Evolutionary conservation across 1,140 invertebrate species (phyloP), one percentile per base, ranked within the genome.

Genomic region (Trichonephila clavipes): DNA sequence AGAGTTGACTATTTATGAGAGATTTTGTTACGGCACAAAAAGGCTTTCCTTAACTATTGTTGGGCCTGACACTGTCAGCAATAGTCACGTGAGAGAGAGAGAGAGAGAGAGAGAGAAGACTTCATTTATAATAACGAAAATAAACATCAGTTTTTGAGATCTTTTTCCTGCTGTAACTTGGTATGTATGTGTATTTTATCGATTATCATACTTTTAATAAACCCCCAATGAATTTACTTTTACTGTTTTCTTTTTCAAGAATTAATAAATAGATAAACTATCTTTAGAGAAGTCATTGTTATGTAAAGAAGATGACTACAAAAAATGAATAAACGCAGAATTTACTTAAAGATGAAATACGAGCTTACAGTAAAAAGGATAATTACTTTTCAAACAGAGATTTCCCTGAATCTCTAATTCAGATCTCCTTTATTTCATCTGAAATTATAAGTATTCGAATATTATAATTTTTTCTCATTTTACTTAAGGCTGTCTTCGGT

Each of bases 21-120:
- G 44, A 85, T 85, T 85, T 85, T 85, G 82, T 85, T 85, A 59
- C 82, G n/a, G n/a, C n/a, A 58, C 44, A 85, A 85, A 85, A 85
- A 51, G 8, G 24, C 44, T 1, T 24, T 85, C 19, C n/a, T 51
- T 19, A n/a, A 24, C 44, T 85, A 59, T 85, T 85, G 82, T 85
- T 59, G 58, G 12, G 21, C 21, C 21, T 59, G 82, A 59, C 44
- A 58, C 82, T 85, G 51, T 85, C 82, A 85, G 19, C 82, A 58
- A 85, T n/a, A 24, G 14, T 14, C 82, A 58, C 82, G 82, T n/a
- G n/a, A n/a, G n/a, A n/a, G n/a, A n/a, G n/a, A n/a, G n/a, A n/a
- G n/a, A n/a, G n/a, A n/a, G n/a, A n/a, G n/a, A n/a, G n/a, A n/a
- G n/a, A 85, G 82, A 28, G 21, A 59, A 51, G 82, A 85, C 21